Evolutionary conservation across 2,888 invertebrate species (phyloP), one percentile per base, ranked within the genome.

Genomic region (Aporophyla lueneburgensis): DNA sequence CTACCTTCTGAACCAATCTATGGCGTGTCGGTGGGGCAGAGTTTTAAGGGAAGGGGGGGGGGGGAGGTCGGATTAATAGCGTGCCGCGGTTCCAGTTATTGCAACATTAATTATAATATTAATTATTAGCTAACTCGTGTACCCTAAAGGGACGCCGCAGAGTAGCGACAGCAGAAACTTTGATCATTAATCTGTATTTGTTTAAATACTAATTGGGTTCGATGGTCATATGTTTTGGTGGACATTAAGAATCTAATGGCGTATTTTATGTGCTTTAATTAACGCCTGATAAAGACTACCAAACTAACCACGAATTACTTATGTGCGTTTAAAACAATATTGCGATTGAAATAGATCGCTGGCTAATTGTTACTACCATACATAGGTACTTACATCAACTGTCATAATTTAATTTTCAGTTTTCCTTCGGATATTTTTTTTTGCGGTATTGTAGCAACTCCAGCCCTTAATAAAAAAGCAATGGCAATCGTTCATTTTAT

Each of bases 61-160:
- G 67, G 79, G 76, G 77, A n/a, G 78, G 72, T 54, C 77, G 87
- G 88, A 87, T 88, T 88, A 87, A 88, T 89, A 80, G 89, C 88
- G 87, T 87, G 90, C 90, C 92, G 93, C 92, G 94, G 94, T 94
- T 93, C 90, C 90, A 91, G 92, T 93, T 93, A 93, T 93, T 91
- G 92, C 92, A 93, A 95, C 95, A 96, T 96, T 96, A 94, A 96
- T 96, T 96, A 95, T 94, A 95, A 96, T 96, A 96, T 96, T 96
- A 96, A 96, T 96, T 96, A 96, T 96, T 95, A 95, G 95, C 93
- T 95, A 95, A 95, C 94, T 95, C 93, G 91, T 93, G 94, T 92
- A 91, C 92, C 94, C 94, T 91, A 89, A 86, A 89, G 93, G 92
- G 93, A 91, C 89, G 91, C 83, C 86, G 71, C 86, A 83, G 78